Evolutionary conservation across 2,797 vertebrate species (phyloP).

Genomic region (Chelon labrosus): DNA sequence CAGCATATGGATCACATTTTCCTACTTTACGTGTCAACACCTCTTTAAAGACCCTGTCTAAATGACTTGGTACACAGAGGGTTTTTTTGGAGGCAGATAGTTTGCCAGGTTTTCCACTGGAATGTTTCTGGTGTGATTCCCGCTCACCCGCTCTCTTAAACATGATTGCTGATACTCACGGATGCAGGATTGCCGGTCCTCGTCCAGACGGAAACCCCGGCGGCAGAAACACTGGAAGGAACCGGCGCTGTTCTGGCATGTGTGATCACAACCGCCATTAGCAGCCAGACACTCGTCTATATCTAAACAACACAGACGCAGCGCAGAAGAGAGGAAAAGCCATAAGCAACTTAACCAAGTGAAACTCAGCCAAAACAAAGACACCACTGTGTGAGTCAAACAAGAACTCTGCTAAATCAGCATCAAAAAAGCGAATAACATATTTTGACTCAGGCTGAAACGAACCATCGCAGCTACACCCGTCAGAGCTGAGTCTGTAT

Average conservation of each 20-base stretch:
- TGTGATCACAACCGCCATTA: conserved; percentile 89
- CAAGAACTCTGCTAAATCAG: conserved; percentile 18
- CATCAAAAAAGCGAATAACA: conserved; percentile 20
- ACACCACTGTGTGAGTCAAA: conserved; percentile 19
- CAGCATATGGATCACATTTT: neutral
- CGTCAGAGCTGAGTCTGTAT: conserved; percentile 87
- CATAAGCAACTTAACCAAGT: neutral
- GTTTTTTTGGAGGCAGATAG: conserved; percentile 5
- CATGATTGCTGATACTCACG: conserved; percentile 82
- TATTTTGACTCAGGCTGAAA: conserved; percentile 3
- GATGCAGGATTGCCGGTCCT: conserved; percentile 88
- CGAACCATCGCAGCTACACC: conserved; percentile 93
- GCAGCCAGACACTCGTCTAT: conserved; percentile 90
- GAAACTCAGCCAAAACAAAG: conserved; percentile 24
- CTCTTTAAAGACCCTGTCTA: neutral
- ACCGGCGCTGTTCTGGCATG: conserved; percentile 90
- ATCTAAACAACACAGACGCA: conserved; percentile 82
- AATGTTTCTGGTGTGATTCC: conserved; percentile 25
- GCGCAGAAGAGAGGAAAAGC: conserved; percentile 8
- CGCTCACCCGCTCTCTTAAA: conserved; percentile 2
- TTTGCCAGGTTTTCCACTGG: conserved; percentile 31
- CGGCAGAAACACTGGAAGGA: conserved; percentile 92
- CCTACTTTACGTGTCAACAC: neutral
- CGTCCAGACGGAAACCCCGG: conserved; percentile 86
- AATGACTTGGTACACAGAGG: neutral